These are phyloP conservation scores for Trissolcus brochymenae DNA, from an alignment of 2,888 invertebrate species.

Conservation along the genomic window DNA sequence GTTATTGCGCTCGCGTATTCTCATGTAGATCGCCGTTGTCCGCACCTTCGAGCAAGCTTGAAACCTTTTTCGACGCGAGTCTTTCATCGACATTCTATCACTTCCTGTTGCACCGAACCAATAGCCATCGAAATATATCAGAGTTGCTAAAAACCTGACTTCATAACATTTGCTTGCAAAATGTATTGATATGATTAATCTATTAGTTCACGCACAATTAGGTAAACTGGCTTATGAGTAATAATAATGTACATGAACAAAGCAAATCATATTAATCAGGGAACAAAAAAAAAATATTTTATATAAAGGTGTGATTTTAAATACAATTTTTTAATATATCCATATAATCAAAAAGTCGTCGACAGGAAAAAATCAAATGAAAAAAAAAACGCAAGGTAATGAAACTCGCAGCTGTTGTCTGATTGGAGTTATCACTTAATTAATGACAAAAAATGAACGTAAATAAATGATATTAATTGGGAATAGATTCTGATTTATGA, in stretches of 20 bases:
- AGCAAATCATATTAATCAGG: not conserved
- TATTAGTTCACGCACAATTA: slow-evolving; percentile 30
- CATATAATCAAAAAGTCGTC: not conserved
- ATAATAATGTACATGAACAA: no score
- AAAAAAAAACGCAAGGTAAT: slow-evolving; percentile 3
- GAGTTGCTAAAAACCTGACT: slow-evolving; percentile 36
- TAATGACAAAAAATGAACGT: slow-evolving; percentile 18
- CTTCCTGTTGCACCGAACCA: slow-evolving; percentile 46
- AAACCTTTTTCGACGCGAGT: slow-evolving; percentile 40
- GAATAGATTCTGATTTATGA: slow-evolving; percentile 37
- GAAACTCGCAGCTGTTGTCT: slow-evolving; percentile 22
- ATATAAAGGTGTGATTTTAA: no score
- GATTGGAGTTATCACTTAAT: slow-evolving; percentile 26
- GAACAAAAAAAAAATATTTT: no score
- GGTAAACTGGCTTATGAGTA: not conserved
- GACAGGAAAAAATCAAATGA: not conserved
- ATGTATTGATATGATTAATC: slow-evolving; percentile 35
- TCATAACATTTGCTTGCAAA: slow-evolving; percentile 33
- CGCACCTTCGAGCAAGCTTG: slow-evolving; percentile 55
- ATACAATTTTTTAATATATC: no score
- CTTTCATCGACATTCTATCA: slow-evolving; percentile 52
- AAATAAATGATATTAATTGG: slow-evolving; percentile 36
- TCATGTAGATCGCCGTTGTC: slow-evolving; percentile 59
- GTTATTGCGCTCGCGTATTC: slow-evolving; percentile 60
- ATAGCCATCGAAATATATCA: slow-evolving; percentile 34